A percentile compares a stretch with the other conserved stretches of the same genome.
These are phyloP conservation scores for Cebus imitator DNA, from an alignment of 2,113 vertebrate genomes.

Conservation along the genomic window DNA sequence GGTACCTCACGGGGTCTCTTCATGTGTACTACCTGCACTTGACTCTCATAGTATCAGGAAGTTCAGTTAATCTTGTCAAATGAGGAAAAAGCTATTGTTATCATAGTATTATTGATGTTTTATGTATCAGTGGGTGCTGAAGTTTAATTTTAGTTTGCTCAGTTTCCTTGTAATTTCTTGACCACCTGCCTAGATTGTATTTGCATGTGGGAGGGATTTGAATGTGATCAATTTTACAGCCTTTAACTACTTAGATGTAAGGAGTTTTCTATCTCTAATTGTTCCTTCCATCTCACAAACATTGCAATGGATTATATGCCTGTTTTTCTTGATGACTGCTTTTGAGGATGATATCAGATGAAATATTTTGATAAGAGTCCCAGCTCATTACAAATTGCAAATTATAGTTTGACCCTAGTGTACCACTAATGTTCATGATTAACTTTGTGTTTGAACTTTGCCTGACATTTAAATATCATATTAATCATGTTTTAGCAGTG, in stretches of 20 bases:
- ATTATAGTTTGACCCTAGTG: background rate
- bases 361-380: background rate
- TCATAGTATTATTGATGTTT: background rate
- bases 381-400: background rate
- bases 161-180: background rate
- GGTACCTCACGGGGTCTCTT: background rate
- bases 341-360: background rate
- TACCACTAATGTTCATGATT: background rate
- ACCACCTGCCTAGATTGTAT: background rate
- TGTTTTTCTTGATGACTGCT: background rate
- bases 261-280: background rate
- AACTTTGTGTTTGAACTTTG: slow-evolving; percentile 8
- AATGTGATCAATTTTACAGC: background rate
- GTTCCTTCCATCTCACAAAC: background rate
- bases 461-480: background rate
- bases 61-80: background rate
- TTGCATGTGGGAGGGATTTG: background rate
- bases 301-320: background rate
- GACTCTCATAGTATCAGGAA: background rate
- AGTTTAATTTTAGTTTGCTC: background rate
- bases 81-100: background rate
- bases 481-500: background rate
- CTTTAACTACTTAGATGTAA: background rate
- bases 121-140: background rate
- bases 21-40: background rate